These are phyloP conservation scores for Tetragonula carbonaria DNA, from an alignment of 2,888 invertebrate genomes.

Conservation along the genomic window DNA sequence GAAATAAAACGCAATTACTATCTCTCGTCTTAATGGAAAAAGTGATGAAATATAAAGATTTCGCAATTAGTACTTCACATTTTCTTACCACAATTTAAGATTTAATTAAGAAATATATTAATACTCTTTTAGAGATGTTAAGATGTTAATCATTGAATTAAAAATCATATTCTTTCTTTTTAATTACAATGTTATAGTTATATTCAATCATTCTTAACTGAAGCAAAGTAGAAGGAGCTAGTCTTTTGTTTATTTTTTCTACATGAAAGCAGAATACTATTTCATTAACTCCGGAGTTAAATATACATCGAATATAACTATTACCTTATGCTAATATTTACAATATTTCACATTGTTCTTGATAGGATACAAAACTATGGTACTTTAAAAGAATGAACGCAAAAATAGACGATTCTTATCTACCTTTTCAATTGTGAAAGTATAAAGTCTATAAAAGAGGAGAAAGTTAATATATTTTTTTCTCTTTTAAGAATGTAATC, in stretches of 20 bases:
- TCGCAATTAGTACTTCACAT: slow-evolving; percentile 32
- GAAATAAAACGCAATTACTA: slow-evolving; percentile 37
- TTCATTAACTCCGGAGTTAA: slow-evolving; percentile 57
- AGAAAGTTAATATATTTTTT: slow-evolving; percentile 45
- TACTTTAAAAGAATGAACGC: slow-evolving; percentile 66
- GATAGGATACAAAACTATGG: slow-evolving; percentile 65
- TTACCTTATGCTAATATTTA: slow-evolving; percentile 68
- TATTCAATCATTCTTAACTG: slow-evolving; percentile 54
- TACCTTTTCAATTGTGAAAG: slow-evolving; percentile 57
- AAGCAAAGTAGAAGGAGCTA: slow-evolving; percentile 53
- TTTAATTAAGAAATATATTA: slow-evolving; percentile 50
- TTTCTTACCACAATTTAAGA: slow-evolving; percentile 48
- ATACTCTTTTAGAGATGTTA: slow-evolving; percentile 44
- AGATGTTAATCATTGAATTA: slow-evolving; percentile 39
- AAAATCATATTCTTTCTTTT: slow-evolving; percentile 42
- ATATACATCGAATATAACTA: slow-evolving; percentile 67
- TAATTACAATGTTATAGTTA: slow-evolving; percentile 52
- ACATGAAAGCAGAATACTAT: slow-evolving; percentile 56
- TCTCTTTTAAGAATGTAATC: slow-evolving; percentile 41
- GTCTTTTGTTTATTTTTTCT: slow-evolving; percentile 48
- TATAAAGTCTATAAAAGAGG: slow-evolving; percentile 63
- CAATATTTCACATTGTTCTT: slow-evolving; percentile 68
- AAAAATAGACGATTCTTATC: slow-evolving; percentile 63
- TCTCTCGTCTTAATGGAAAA: slow-evolving; percentile 33
- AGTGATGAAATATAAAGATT: slow-evolving; percentile 38